These are phyloP conservation scores for Crotophaga sulcirostris DNA, from an alignment of 2,113 vertebrate species.

Conservation along the genomic window DNA sequence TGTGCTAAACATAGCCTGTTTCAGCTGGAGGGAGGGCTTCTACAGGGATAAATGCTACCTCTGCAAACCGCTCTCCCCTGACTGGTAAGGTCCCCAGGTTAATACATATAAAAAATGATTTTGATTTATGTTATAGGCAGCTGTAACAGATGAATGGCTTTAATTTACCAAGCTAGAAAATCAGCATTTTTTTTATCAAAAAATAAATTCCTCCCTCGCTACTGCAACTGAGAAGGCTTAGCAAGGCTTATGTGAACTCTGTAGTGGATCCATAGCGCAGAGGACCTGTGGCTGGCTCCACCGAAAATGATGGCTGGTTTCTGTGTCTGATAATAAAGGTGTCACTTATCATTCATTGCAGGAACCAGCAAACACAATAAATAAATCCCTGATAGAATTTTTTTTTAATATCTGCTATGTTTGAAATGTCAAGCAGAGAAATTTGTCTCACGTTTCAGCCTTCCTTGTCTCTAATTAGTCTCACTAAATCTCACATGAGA, in stretches of 20 bases:
- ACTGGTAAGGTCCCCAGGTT: background rate
- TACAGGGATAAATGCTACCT: background rate
- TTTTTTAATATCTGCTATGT: background rate
- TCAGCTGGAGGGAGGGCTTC: background rate
- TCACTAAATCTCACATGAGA: background rate
- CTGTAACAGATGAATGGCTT: slow-evolving; percentile 22
- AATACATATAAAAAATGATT: slow-evolving; percentile 2
- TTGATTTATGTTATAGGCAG: slow-evolving; percentile 17
- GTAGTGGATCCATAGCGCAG: background rate
- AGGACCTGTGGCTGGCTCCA: background rate
- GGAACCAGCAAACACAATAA: background rate
- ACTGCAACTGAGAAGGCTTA: background rate
- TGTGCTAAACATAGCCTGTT: background rate
- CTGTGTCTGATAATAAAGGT: background rate
- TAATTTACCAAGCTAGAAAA: slow-evolving; percentile 23
- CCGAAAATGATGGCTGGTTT: background rate
- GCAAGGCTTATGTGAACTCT: background rate
- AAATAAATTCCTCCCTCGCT: background rate
- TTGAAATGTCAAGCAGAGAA: background rate
- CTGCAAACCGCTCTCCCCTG: background rate
- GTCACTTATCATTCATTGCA: background rate
- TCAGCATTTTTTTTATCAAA: background rate
- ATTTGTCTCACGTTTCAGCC: background rate
- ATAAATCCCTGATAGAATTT: background rate
- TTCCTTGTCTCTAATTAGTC: background rate